phyloP scores from a whole-genome alignment of 2,888 invertebrate species.

The Prosapia bicincta region DNA sequence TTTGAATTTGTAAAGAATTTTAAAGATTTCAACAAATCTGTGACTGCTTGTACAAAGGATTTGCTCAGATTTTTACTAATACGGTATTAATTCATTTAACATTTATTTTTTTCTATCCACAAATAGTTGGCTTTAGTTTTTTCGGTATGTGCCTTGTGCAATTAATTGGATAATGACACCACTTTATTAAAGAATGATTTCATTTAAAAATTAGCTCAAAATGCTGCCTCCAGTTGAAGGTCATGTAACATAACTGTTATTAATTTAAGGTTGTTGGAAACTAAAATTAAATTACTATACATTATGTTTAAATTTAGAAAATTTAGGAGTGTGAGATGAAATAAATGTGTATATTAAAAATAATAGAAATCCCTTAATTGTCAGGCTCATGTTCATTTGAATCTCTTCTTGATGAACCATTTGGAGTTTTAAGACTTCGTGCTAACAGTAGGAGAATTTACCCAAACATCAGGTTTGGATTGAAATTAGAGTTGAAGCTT shows the following conservation, averaged over 20 bases:
- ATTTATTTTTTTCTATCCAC: not conserved
- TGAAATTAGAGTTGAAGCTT: too few species aligned
- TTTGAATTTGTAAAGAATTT: conserved; percentile 1
- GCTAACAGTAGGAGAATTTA: too few species aligned
- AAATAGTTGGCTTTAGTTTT: not conserved
- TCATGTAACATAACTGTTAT: not conserved
- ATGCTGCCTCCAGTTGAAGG: not conserved
- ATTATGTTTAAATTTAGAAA: too few species aligned
- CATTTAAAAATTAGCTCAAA: not conserved
- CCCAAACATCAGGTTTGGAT: too few species aligned
- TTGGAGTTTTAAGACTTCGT: too few species aligned
- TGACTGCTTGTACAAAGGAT: not conserved
- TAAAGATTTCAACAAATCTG: not conserved
- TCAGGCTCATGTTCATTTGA: too few species aligned
- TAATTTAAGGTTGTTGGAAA: not conserved
- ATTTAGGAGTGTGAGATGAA: too few species aligned
- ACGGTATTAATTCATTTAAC: too few species aligned
- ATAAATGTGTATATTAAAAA: too few species aligned
- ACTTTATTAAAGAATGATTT: not conserved
- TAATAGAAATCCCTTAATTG: too few species aligned
- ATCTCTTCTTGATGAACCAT: too few species aligned
- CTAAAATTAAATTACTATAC: too few species aligned
- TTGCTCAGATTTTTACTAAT: not conserved
- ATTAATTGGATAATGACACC: not conserved
- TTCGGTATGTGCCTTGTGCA: not conserved